A percentile compares a stretch with the other conserved stretches of the same genome.
Evolutionary conservation across 1,140 invertebrate species (phyloP).

Genomic region (Drosophila littoralis): DNA sequence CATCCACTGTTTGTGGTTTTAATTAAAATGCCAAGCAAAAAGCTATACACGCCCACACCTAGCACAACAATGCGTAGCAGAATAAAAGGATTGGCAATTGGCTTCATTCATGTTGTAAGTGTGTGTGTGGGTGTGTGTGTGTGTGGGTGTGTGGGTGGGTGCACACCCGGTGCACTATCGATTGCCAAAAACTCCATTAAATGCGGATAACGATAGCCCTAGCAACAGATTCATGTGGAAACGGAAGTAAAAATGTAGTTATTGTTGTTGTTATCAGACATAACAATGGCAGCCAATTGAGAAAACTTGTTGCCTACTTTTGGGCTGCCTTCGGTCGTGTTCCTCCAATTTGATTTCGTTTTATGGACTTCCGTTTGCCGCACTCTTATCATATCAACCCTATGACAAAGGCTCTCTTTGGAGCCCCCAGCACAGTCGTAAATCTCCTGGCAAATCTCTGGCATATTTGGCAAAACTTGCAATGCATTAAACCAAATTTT

Average conservation of each 20-base stretch:
- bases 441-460: conserved; percentile 50
- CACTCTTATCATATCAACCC: neutral
- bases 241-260: neutral
- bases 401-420: neutral
- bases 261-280: neutral
- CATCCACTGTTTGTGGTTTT: conserved; percentile 49
- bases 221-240: conserved; percentile 6
- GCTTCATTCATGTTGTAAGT: conserved; percentile 32
- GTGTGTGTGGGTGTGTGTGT: conserved; percentile 14
- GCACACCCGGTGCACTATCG: conserved; percentile 32
- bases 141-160: conserved; percentile 28
- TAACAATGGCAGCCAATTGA: conserved; percentile 33
- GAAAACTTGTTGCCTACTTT: conserved; percentile 68
- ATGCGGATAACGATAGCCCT: conserved; percentile 1
- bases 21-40: conserved; percentile 66
- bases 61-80: conserved; percentile 46
- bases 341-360: conserved; percentile 22
- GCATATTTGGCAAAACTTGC: conserved; percentile 54
- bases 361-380: conserved; percentile 47
- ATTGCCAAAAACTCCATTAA: conserved; percentile 36
- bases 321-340: conserved; percentile 13
- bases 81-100: conserved; percentile 41
- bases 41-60: neutral
- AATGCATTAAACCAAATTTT: conserved; percentile 74
- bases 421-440: conserved; percentile 4